phyloP scores from a whole-genome alignment of 2,797 vertebrate species.

The Tapera naevia region DNA sequence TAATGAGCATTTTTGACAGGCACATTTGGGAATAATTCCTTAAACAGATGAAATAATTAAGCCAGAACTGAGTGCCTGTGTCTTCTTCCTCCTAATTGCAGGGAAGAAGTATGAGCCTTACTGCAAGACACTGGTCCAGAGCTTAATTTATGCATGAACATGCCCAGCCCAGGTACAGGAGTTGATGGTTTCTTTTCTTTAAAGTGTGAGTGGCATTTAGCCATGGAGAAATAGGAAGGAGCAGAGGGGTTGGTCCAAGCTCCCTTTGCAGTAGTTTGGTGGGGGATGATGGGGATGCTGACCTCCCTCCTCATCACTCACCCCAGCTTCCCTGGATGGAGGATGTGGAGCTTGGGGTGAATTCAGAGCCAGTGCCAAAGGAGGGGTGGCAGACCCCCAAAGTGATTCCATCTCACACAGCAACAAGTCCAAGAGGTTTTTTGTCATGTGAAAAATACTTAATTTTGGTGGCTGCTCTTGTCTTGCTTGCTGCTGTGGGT shows the following conservation, averaged over 20 bases:
- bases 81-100: not conserved
- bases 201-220: not conserved
- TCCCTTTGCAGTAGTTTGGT: too few species aligned
- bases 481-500: not conserved
- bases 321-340: too few species aligned
- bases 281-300: too few species aligned
- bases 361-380: too few species aligned
- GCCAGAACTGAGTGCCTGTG: constrained; percentile 12
- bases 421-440: not conserved
- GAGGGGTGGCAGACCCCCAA: too few species aligned
- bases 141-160: not conserved
- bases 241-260: not conserved
- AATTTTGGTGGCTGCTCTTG: not conserved
- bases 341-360: too few species aligned
- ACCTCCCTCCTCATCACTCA: too few species aligned
- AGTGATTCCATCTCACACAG: not conserved
- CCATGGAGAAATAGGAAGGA: not conserved
- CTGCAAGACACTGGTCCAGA: not conserved
- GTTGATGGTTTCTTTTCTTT: not conserved
- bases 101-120: not conserved
- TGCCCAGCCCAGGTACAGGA: not conserved
- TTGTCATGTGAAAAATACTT: not conserved
- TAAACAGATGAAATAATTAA: constrained; percentile 41
- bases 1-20: constrained; percentile 52
- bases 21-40: constrained; percentile 48